These are phyloP conservation scores for Melanaphis sacchari DNA, from an alignment of 1,140 invertebrate species.

Conservation along the genomic window DNA sequence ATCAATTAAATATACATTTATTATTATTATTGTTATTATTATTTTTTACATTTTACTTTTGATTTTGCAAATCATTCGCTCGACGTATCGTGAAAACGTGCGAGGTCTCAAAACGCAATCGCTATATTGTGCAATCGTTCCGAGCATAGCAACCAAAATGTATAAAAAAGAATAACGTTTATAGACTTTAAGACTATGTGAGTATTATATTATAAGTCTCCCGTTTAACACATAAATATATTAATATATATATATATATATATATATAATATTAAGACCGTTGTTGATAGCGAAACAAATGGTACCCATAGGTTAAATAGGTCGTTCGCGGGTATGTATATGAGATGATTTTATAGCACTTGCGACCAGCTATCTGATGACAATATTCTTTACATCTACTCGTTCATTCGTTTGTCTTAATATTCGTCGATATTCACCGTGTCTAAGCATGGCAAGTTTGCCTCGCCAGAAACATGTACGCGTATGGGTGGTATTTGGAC, in stretches of 20 bases:
- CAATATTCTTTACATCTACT: no score
- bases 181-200: not conserved
- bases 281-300: not conserved
- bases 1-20: conserved; percentile 28
- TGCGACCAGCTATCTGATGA: no score
- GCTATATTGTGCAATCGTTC: not conserved
- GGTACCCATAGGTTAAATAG: no score
- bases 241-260: no score
- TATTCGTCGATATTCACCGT: no score
- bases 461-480: no score
- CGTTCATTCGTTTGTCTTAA: no score
- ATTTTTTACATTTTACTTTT: not conserved
- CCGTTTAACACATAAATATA: not conserved
- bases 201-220: no score
- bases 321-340: not conserved
- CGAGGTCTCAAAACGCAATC: not conserved
- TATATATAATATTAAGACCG: not conserved
- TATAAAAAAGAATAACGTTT: not conserved
- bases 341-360: no score
- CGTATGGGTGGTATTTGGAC: no score
- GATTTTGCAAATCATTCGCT: not conserved
- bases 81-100: not conserved
- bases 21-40: not conserved
- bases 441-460: no score
- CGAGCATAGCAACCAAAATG: not conserved